These are phyloP conservation scores for Heliconius melpomene DNA, from an alignment of 1,140 invertebrate genomes.

Conservation along the genomic window DNA sequence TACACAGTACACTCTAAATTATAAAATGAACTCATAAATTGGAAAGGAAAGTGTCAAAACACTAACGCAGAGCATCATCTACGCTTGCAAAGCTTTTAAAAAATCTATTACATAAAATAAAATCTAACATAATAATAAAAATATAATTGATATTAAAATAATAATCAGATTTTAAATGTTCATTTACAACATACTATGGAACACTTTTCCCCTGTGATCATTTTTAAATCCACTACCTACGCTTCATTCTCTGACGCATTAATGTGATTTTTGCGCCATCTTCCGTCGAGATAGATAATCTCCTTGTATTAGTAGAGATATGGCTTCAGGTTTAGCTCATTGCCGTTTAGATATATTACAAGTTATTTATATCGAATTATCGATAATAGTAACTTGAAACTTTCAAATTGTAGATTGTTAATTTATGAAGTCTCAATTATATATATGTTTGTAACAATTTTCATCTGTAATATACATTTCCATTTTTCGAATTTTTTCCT, in stretches of 20 bases:
- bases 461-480: too few relatives aligned
- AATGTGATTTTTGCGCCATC: conserved; percentile 14
- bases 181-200: background rate
- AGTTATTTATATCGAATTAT: too few relatives aligned
- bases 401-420: too few relatives aligned
- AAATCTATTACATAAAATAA: background rate
- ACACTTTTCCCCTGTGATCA: background rate
- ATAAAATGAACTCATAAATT: too few relatives aligned
- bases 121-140: background rate
- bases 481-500: too few relatives aligned
- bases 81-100: background rate
- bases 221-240: conserved; percentile 4
- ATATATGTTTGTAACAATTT: too few relatives aligned
- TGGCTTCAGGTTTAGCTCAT: conserved; percentile 28
- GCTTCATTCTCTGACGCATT: background rate
- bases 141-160: background rate
- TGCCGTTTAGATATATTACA: conserved; percentile 2
- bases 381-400: too few relatives aligned
- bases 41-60: too few relatives aligned
- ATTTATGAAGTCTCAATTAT: too few relatives aligned
- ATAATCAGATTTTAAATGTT: background rate
- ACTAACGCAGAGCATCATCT: too few relatives aligned
- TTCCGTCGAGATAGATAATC: conserved; percentile 23
- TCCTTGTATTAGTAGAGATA: conserved; percentile 17
- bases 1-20: too few relatives aligned